Percentiles rank a stretch among this genome's conserved stretches.
phyloP scores from a whole-genome alignment of 2,888 invertebrate species.

The Poecilus cupreus region DNA sequence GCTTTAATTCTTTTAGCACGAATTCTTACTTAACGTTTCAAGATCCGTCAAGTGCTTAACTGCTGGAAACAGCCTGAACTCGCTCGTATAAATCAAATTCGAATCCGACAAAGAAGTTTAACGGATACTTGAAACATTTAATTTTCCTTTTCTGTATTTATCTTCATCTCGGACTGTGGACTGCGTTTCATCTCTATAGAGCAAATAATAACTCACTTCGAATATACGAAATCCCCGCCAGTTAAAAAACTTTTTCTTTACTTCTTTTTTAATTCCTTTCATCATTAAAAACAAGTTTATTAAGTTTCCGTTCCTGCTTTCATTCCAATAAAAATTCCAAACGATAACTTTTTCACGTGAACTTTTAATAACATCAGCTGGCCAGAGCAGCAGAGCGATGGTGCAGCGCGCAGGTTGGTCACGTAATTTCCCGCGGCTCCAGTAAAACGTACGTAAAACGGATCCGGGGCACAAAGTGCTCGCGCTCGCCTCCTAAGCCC shows the following conservation, averaged over 20 bases:
- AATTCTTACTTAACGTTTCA: slow-evolving; percentile 11
- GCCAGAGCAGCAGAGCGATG: not conserved
- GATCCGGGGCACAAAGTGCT: slow-evolving; percentile 45
- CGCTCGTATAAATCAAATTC: slow-evolving; percentile 50
- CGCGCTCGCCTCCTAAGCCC: slow-evolving; percentile 35
- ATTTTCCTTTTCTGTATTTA: slow-evolving; percentile 52
- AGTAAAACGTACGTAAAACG: slow-evolving; percentile 47
- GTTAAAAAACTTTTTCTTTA: slow-evolving; percentile 31
- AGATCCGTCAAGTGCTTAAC: slow-evolving; percentile 36
- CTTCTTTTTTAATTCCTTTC: slow-evolving; percentile 51
- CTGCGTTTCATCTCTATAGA: slow-evolving; percentile 32
- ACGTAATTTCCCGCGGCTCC: slow-evolving; percentile 48
- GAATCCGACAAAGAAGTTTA: slow-evolving; percentile 35
- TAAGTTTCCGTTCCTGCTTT: slow-evolving; percentile 48
- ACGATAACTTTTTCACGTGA: slow-evolving; percentile 35
- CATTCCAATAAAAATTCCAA: slow-evolving; percentile 52
- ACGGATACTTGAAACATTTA: slow-evolving; percentile 50
- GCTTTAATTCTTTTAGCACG: slow-evolving; percentile 26
- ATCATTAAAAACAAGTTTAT: slow-evolving; percentile 58
- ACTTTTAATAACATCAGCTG: slow-evolving; percentile 54
- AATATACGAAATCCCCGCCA: slow-evolving; percentile 38
- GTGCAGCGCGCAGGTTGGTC: not conserved
- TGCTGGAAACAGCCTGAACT: slow-evolving; percentile 9
- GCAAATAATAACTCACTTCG: slow-evolving; percentile 35
- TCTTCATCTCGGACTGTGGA: slow-evolving; percentile 43